These are phyloP conservation scores for Manis javanica DNA, from an alignment of 2,797 vertebrate species.

Conservation along the genomic window DNA sequence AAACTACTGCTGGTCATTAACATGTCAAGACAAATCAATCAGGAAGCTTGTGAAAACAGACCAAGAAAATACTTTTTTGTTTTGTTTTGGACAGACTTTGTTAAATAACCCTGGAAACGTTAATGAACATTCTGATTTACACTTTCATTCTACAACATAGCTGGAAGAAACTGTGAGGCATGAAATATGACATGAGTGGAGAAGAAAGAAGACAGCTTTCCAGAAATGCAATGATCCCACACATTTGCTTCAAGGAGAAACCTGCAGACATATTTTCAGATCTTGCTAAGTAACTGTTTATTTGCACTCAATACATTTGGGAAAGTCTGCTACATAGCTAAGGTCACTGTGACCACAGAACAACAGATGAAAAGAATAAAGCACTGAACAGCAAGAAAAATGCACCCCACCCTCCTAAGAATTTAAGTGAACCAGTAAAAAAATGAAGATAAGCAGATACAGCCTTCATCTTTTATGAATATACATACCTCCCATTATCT, in stretches of 20 bases:
- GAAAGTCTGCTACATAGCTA: constrained; percentile 84
- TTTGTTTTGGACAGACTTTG: neutral
- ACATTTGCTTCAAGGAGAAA: constrained; percentile 79
- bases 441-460: constrained; percentile 71
- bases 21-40: constrained; percentile 55
- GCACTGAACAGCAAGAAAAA: constrained; percentile 83
- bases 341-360: constrained; percentile 84
- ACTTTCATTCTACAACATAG: neutral
- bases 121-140: constrained; percentile 28
- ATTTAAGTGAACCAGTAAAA: constrained; percentile 75
- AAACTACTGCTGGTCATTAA: constrained; percentile 26
- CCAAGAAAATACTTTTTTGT: neutral
- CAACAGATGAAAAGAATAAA: constrained; percentile 83
- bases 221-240: constrained; percentile 80
- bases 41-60: constrained; percentile 15
- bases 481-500: constrained; percentile 69
- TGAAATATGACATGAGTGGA: neutral
- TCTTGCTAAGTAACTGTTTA: constrained; percentile 86
- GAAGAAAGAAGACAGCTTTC: constrained; percentile 76
- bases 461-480: constrained; percentile 76
- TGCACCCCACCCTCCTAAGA: constrained; percentile 68
- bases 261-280: constrained; percentile 80
- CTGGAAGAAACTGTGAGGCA: constrained; percentile 8
- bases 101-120: neutral
- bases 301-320: constrained; percentile 85